Base-by-base conservation (phyloP, 2,888 invertebrate genomes). In the Saturnia japonica region DNA sequence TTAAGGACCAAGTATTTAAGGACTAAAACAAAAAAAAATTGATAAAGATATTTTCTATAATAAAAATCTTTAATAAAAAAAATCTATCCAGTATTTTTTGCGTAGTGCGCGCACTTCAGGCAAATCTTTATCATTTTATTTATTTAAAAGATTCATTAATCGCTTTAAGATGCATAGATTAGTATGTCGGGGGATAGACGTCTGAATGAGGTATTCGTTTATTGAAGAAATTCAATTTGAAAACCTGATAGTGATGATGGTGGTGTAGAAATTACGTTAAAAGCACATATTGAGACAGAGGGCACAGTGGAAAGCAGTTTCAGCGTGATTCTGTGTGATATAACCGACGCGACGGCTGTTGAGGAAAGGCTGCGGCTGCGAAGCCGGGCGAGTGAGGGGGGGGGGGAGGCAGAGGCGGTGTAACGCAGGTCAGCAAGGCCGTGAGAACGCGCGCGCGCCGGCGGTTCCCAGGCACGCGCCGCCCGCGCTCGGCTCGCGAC, bases 381-480 rank as follows among this genome's bases (percentile, higher is more conserved):
- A 28, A 28, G 57, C 25, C 28, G 57, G 28, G 71, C 69, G 71
- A n/a, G 28, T 73, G 70, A n/a, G 28, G 74, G 70, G 74, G 75
- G 76, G 74, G 71, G 74, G 72, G 75, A 77, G 70, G 75, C 71
- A 74, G 72, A 74, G 76, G 78, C 78, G 71, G 77, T 74, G 79
- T 64, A 64, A 79, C 78, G 85, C 84, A 83, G 90, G 93, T 91
- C 92, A 90, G 85, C 79, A 86, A 81, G 91, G 91, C 91, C 91
- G 91, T 91, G 91, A 90, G 91, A 91, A 91, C 88, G 92, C 92
- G 94, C 94, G 94, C 94, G 94, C 92, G 91, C 90, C 92, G 89
- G 85, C 88, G 91, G 91, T 91, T 91, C 91, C 91, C 91, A 91
- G 91, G 85, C 91, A 91, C 94, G 94, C 94, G 94, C 92, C 94